Conservation (phyloP, 2,113 vertebrate species). For the Daubentonia madagascariensis region DNA sequence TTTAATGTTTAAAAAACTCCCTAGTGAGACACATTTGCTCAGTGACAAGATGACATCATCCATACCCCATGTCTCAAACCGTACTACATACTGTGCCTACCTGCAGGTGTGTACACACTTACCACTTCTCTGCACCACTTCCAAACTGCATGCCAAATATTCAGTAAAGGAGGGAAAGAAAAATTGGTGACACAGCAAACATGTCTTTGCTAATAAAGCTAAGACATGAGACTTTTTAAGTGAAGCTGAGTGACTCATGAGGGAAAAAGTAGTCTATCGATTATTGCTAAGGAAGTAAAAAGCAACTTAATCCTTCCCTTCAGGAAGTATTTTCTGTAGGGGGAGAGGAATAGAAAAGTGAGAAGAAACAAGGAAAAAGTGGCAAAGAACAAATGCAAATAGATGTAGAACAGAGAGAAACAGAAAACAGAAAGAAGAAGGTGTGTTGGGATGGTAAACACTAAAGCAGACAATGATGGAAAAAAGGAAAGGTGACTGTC, state of each 20-base stretch:
- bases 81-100: fast-evolving
- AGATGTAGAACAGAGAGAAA: not conserved
- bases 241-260: not conserved
- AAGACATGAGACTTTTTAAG: not conserved
- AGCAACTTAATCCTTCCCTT: not conserved
- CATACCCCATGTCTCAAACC: not conserved
- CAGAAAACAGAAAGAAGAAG: not conserved
- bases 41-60: not conserved
- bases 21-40: not conserved
- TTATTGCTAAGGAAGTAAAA: not conserved
- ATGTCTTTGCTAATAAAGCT: not conserved
- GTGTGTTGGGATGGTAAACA: not conserved
- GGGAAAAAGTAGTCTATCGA: not conserved
- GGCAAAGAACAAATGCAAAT: not conserved
- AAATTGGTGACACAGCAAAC: not conserved
- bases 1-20: not conserved
- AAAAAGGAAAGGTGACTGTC: not conserved
- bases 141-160: not conserved
- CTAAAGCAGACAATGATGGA: not conserved
- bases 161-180: not conserved
- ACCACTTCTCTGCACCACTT: not conserved
- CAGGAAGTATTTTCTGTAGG: slow-evolving; percentile 7
- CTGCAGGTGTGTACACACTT: not conserved
- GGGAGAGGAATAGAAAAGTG: not conserved
- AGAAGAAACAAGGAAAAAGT: not conserved